Base-by-base conservation (phyloP, 2,797 vertebrate species). In the Gambusia yucatana region DNA sequence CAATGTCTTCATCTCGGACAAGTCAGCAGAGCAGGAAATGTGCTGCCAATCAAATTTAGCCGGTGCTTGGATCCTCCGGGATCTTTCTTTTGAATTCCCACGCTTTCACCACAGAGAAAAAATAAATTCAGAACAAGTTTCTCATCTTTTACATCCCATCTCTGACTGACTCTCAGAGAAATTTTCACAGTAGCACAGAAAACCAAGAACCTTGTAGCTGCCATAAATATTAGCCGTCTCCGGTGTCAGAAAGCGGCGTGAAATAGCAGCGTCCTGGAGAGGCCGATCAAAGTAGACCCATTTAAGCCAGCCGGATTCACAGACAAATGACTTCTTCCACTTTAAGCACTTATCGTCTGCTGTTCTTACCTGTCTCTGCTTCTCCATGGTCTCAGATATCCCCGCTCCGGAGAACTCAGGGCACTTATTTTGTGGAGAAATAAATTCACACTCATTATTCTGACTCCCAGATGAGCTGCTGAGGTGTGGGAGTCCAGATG, bases 401-500 rank as follows among this genome's bases (percentile, higher is more conserved):
- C 79, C 82, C 75, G 79, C 90, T 91, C 89, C 77, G 76, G 78
- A 81, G 78, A 82, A 85, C 83, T 83, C 83, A 17, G 72, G 81
- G 81, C 81, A 78, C 80, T 87, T 82, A 81, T 92, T 93, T 86
- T 81, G 77, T 73, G 61, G 86, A 85, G 85, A 88, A 69, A 82
- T 91, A 76, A 87, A 93, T 93, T 90, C 80, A 88, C 92, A 94
- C 92, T 94, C 91, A 92, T 91, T 86, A 87, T 87, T 87, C 85
- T 87, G 84, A 80, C 79, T 94, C 93, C 93, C 94, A 91, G 86
- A 92, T 93, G 94, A 92, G 86, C 91, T 79, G 82, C 89, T n/a
- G 91, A 93, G 89, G 87, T 92, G 87, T 87, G 87, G 88, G 88
- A 88, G 86, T 86, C 93, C 94, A 95, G 93, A 95, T 95, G 94